Evolutionary conservation across 2,888 invertebrate genomes (phyloP), one percentile per base, ranked within the genome.

Genomic region (Limenitis camilla): DNA sequence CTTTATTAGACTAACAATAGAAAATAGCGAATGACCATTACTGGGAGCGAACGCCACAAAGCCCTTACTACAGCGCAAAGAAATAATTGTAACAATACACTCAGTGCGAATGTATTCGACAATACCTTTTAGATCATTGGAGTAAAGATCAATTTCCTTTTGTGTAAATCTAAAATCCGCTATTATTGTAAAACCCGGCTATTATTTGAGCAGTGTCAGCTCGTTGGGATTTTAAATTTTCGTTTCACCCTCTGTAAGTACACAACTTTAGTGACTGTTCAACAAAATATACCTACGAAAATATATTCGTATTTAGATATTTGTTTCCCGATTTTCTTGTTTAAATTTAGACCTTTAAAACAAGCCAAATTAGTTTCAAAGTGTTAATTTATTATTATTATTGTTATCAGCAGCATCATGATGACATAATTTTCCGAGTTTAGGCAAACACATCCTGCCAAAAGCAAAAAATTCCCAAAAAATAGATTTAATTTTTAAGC

Each of bases 181-280:
- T 39, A 10, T 44, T 40, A 30, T 30, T 40, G 19, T 29, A 40
- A 51, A 45, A 46, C 9, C 9, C 28, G 30, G 39, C 35, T 10
- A 39, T 32, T 36, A 43, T 43, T 40, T 36, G 52, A 43, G 46
- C 67, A 67, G 64, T 61, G 61, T 63, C 64, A 67, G 64, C 69
- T 72, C 65, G 71, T 59, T 61, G 71, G 76, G 76, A 72, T 64
- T 82, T 81, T 69, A 82, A 79, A 81, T 76, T 77, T 77, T 74
- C 73, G 67, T 73, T 67, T 71, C 70, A 62, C 73, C 70, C 72
- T 50, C 69, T 68, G 67, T 68, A 67, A 64, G 62, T 39, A 62
- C 19, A 19, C 19, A 19, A 19, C 19, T 19, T 19, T 19, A 19
- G 19, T 19, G 19, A 19, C 19, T 19, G 19, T 19, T n/a, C n/a